Conservation (phyloP, 1,140 invertebrate genomes). For the Drusus annulatus region DNA sequence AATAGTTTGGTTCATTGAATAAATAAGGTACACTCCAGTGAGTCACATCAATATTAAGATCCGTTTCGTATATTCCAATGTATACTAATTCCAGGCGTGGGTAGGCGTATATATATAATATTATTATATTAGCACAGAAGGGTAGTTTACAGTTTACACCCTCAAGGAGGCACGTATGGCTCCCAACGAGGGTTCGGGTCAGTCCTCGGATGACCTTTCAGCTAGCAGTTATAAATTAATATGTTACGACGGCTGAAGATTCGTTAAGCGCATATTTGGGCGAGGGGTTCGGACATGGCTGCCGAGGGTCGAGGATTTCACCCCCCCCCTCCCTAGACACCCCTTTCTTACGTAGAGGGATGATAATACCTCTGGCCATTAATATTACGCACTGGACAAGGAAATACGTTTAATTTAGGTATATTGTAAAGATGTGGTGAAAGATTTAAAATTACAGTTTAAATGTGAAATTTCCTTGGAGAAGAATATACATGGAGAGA, state of each 20-base stretch:
- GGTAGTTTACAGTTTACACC: constrained; percentile 49
- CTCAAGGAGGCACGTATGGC: constrained; percentile 52
- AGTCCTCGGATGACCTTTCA: constrained; percentile 47
- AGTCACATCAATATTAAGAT: constrained; percentile 38
- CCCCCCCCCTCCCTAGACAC: not conserved
- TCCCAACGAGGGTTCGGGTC: constrained; percentile 53
- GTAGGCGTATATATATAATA: not conserved
- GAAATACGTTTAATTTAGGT: constrained; percentile 14
- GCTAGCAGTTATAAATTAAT: constrained; percentile 49
- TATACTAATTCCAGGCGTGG: not conserved
- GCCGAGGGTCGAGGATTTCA: constrained; percentile 2
- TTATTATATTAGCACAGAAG: constrained; percentile 32
- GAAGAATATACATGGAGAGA: no score
- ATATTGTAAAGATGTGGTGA: not conserved
- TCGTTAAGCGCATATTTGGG: constrained; percentile 50
- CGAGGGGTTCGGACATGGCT: constrained; percentile 24
- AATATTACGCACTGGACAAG: constrained; percentile 35
- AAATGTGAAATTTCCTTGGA: no score
- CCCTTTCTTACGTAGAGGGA: constrained; percentile 35
- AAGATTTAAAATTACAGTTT: no score
- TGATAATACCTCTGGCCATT: constrained; percentile 25
- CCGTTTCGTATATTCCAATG: not conserved
- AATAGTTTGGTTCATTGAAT: constrained; percentile 38
- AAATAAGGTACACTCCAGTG: constrained; percentile 34
- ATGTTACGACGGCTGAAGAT: constrained; percentile 49